Evolutionary conservation across 2,888 invertebrate species (phyloP).

Genomic region (Arctia plantaginis): DNA sequence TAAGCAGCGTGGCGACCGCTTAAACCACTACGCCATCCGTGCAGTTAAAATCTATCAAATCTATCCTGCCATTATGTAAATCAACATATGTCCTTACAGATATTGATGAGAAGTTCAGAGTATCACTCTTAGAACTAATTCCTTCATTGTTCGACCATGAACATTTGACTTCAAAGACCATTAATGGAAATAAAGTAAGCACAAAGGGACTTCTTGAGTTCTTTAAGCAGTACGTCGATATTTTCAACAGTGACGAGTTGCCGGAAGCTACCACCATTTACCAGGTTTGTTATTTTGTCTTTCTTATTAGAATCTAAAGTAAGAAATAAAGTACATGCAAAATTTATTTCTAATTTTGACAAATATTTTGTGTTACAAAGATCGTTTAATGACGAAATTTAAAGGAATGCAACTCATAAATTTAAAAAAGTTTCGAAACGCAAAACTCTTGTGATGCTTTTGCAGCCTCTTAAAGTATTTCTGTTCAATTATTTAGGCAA

Average conservation of each 20-base stretch:
- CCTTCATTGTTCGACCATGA: slow-evolving; percentile 94
- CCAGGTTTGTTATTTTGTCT: slow-evolving; percentile 85
- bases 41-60: too few species aligned
- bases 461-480: background rate
- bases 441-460: background rate
- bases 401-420: background rate
- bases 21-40: too few species aligned
- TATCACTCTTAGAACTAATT: slow-evolving; percentile 92
- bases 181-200: slow-evolving; percentile 96
- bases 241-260: slow-evolving; percentile 97
- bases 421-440: background rate
- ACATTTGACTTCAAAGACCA: slow-evolving; percentile 96
- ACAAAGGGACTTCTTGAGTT: slow-evolving; percentile 97
- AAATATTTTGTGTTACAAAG: background rate
- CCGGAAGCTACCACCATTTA: slow-evolving; percentile 99
- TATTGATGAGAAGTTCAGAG: slow-evolving; percentile 96
- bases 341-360: background rate
- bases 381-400: background rate
- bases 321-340: background rate
- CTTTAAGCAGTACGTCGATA: slow-evolving; percentile 97
- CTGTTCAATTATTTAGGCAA: slow-evolving; percentile 38
- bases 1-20: too few species aligned
- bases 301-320: background rate
- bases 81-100: slow-evolving; percentile 86
- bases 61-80: background rate